Base-by-base conservation (phyloP, 1,140 invertebrate species). In the Micrasema longulum region DNA sequence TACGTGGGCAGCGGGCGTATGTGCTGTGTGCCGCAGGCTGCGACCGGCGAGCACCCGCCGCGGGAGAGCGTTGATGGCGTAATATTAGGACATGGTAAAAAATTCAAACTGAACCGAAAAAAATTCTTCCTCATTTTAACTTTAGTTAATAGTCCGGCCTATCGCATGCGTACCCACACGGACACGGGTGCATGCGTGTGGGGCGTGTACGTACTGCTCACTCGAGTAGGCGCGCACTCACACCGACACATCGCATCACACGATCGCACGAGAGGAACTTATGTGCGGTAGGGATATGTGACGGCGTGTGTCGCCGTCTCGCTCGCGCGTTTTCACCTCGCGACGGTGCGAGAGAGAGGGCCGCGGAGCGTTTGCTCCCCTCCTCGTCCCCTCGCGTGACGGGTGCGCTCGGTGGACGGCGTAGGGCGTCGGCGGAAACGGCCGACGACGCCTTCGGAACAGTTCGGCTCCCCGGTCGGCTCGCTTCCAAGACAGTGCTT, bases 91-190 rank as follows among this genome's bases (percentile, higher is more conserved):
- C 41, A 22, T 22, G 14, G 47, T 53, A 67, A 67, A 67, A 67
- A 67, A 67, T 52, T 55, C 31, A 41, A 67, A 52, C 63, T 11
- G 43, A 38, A 45, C 26, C 2, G 47, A 66, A 57, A 57, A 67
- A 60, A 45, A 60, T 26, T 38, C 4, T 36, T 43, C 23, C 38
- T 68, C 50, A 23, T 68, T 60, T 69, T 71, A 71, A 71, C 63
- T 71, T 71, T 26, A 52, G 55, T 71, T 71, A 71, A 63, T 71
- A 71, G 69, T 64, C 36, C 47, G 57, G 47, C 41, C 57, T 71
- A 71, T 71, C 69, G 47, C 69, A 50, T 63, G 53, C 55, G 57
- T 50, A 69, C 57, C 60, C 43, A 45, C 60, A 45, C 43, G 38
- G 38, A 23, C 41, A 26, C 22, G 10, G 20, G 18, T 47, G 60